Evolutionary conservation across 1,140 invertebrate species (phyloP), one percentile per base, ranked within the genome.

Genomic region (Adelges cooleyi): DNA sequence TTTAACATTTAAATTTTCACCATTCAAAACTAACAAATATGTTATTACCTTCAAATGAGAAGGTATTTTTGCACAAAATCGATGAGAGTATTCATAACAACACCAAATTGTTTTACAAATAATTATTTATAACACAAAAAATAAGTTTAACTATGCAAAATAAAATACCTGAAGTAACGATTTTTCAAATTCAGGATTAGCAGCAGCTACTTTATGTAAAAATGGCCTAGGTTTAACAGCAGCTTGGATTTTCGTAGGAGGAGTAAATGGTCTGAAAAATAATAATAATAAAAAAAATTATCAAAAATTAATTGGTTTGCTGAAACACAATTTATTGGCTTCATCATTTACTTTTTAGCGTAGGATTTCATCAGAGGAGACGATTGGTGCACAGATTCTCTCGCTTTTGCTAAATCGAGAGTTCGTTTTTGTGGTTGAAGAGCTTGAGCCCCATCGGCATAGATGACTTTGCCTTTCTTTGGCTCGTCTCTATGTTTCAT

Each of bases 121-220:
- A n/a, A n/a, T n/a, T n/a, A n/a, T n/a, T n/a, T n/a, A n/a, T n/a
- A n/a, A n/a, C n/a, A n/a, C n/a, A n/a, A n/a, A n/a, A n/a, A n/a
- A n/a, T n/a, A n/a, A n/a, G n/a, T n/a, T n/a, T n/a, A n/a, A n/a
- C n/a, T n/a, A n/a, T n/a, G n/a, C n/a, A 33, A 3, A 27, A 50
- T 3, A 13, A n/a, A 54, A 11, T 42, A 62, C 56, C 40, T 62
- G 56, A 29, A 62, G 56, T 9, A 62, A 48, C 10, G 56, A 48
- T 33, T 62, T 62, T 15, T 62, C 56, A 62, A 27, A 33, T 17
- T 62, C 56, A 29, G 56, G 56, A 48, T 62, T 62, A 62, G 56
- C 56, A 48, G 56, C 56, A 62, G 56, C 56, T 29, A 62, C 56
- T 48, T 62, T 62, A 9, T 62, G 56, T 22, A 62, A 62, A 62